phyloP scores from a whole-genome alignment of 2,113 vertebrate genomes.

The Macquaria australasica region DNA sequence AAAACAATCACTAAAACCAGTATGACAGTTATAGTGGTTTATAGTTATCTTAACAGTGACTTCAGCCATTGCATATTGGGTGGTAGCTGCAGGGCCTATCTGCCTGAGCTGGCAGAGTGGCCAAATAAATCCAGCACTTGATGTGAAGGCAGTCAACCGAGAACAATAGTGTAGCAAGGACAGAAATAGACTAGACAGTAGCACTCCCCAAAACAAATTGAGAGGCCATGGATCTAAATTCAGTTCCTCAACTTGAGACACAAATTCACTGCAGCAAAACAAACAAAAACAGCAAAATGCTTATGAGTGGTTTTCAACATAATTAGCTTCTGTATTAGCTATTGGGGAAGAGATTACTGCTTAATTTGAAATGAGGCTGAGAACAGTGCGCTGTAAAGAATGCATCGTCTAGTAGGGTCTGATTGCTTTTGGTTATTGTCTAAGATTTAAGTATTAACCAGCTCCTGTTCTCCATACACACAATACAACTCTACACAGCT shows the following conservation, averaged over 20 bases:
- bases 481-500: not conserved
- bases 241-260: slow-evolving; percentile 42
- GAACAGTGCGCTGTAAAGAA: slow-evolving; percentile 45
- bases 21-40: slow-evolving; percentile 54
- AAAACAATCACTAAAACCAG: slow-evolving; percentile 33
- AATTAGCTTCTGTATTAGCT: slow-evolving; percentile 59
- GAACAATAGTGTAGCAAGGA: slow-evolving; percentile 73
- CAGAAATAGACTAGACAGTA: slow-evolving; percentile 79
- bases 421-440: slow-evolving; percentile 49
- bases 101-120: slow-evolving; percentile 72
- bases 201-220: slow-evolving; percentile 66
- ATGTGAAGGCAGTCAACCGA: slow-evolving; percentile 76
- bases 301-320: slow-evolving; percentile 55
- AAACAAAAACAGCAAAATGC: slow-evolving; percentile 46
- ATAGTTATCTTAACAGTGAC: slow-evolving; percentile 49
- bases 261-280: slow-evolving; percentile 42
- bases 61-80: slow-evolving; percentile 60
- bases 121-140: slow-evolving; percentile 77
- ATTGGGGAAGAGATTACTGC: slow-evolving; percentile 45
- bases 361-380: slow-evolving; percentile 53
- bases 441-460: not conserved
- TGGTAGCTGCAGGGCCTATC: slow-evolving; percentile 68
- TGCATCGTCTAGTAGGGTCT: slow-evolving; percentile 12
- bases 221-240: slow-evolving; percentile 65
- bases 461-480: slow-evolving; percentile 9